phyloP scores from a whole-genome alignment of 2,888 invertebrate species.

The Gastrophysa polygoni region DNA sequence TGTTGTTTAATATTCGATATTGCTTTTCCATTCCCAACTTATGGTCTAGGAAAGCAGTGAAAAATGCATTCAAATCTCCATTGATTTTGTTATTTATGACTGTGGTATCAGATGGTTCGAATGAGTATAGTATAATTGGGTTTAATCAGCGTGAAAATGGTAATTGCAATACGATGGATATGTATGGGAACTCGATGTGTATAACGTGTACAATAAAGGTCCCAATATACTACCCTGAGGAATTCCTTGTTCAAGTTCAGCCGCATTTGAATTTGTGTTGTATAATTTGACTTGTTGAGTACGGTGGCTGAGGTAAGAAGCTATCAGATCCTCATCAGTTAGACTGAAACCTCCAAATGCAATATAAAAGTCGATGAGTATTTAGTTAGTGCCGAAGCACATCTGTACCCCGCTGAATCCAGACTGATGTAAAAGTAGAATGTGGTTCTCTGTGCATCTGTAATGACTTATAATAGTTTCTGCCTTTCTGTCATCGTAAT shows the following conservation, averaged over 20 bases:
- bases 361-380: slow-evolving; percentile 6
- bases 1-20: no score
- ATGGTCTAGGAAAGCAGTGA: no score
- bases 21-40: no score
- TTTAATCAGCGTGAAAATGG: slow-evolving; percentile 6
- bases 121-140: slow-evolving; percentile 9
- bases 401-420: not conserved
- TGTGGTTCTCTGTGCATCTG: not conserved
- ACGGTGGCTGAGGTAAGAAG: not conserved
- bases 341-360: not conserved
- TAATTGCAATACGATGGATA: not conserved
- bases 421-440: not conserved
- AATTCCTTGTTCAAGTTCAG: not conserved
- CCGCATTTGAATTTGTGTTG: not conserved
- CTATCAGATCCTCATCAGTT: not conserved
- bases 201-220: slow-evolving; percentile 4
- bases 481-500: no score
- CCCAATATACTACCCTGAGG: slow-evolving; percentile 8
- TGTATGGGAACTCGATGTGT: not conserved
- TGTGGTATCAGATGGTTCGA: not conserved
- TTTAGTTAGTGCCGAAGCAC: not conserved
- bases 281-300: not conserved
- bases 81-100: no score
- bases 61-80: no score
- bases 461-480: no score